These are phyloP conservation scores for Pseudochirops corinnae DNA, from an alignment of 2,797 vertebrate genomes.

Conservation along the genomic window DNA sequence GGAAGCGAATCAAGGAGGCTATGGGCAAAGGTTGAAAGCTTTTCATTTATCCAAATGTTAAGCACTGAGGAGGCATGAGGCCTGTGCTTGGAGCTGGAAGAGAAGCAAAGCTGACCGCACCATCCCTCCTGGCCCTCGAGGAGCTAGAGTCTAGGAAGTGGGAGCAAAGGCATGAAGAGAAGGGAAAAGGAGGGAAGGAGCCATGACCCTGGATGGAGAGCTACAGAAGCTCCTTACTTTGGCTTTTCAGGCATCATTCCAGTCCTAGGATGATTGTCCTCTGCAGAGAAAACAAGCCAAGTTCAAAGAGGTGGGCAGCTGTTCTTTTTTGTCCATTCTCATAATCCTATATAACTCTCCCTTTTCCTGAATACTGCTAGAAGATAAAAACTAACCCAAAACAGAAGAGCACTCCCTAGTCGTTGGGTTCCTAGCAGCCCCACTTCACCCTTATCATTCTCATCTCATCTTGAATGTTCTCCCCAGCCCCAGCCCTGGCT, in stretches of 20 bases:
- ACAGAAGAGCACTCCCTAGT: background rate
- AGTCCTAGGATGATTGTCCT: background rate
- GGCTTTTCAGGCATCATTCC: background rate
- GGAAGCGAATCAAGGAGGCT: constrained; percentile 80
- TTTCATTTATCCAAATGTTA: background rate
- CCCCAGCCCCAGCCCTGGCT: background rate
- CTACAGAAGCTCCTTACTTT: background rate
- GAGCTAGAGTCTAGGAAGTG: background rate
- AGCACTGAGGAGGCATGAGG: background rate
- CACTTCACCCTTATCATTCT: background rate
- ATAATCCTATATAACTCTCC: background rate
- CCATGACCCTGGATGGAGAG: accelerated
- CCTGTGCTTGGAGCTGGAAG: background rate
- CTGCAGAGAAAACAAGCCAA: background rate
- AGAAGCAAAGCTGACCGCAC: background rate
- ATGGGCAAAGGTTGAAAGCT: background rate
- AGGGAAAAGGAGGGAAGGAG: background rate
- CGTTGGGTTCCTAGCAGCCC: background rate
- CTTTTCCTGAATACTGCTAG: background rate
- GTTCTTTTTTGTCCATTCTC: background rate
- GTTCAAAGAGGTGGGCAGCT: background rate
- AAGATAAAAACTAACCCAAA: background rate
- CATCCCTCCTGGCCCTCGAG: background rate
- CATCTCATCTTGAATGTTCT: background rate
- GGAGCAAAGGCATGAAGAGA: background rate